phyloP scores from a whole-genome alignment of 2,888 invertebrate species.

The Drosophila heteroneura region DNA sequence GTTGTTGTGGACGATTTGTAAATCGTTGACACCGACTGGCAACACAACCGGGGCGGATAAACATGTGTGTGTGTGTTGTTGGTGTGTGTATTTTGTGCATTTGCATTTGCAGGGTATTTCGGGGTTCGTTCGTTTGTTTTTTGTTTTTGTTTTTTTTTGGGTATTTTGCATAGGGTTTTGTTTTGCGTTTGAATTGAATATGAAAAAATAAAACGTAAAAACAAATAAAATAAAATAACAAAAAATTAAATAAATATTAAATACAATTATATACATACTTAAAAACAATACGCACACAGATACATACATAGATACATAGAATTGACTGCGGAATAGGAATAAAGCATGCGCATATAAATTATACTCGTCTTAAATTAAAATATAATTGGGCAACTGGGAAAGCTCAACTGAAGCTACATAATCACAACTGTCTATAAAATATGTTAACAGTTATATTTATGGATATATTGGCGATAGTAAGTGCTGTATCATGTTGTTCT shows the following conservation, averaged over 20 bases:
- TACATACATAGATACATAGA: conserved; percentile 12
- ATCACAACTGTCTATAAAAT: not conserved
- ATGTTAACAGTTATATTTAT: not conserved
- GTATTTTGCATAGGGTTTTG: conserved; percentile 37
- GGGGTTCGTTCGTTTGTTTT: conserved; percentile 34
- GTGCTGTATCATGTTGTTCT: conserved; percentile 26
- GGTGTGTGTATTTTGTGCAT: conserved; percentile 37
- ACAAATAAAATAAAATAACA: conserved; percentile 53
- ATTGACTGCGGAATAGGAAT: not conserved
- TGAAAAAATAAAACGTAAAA: conserved; percentile 64
- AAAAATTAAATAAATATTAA: conserved; percentile 44
- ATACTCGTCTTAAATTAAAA: conserved; percentile 2
- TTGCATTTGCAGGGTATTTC: conserved; percentile 39
- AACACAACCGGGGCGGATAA: conserved; percentile 85
- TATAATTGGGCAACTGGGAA: not conserved
- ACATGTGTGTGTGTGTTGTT: conserved; percentile 34
- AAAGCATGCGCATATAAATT: conserved; percentile 13
- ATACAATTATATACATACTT: conserved; percentile 45
- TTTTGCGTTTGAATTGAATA: conserved; percentile 42
- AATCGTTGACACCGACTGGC: conserved; percentile 88
- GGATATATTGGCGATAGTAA: conserved; percentile 10
- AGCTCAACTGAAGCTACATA: conserved; percentile 12
- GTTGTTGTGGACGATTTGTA: conserved; percentile 70
- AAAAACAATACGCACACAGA: conserved; percentile 16
- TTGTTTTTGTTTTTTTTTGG: conserved; percentile 8